Evolutionary conservation across 2,888 invertebrate species (phyloP), one percentile per base, ranked within the genome.

Genomic region (Brachypalpus laphriformis): DNA sequence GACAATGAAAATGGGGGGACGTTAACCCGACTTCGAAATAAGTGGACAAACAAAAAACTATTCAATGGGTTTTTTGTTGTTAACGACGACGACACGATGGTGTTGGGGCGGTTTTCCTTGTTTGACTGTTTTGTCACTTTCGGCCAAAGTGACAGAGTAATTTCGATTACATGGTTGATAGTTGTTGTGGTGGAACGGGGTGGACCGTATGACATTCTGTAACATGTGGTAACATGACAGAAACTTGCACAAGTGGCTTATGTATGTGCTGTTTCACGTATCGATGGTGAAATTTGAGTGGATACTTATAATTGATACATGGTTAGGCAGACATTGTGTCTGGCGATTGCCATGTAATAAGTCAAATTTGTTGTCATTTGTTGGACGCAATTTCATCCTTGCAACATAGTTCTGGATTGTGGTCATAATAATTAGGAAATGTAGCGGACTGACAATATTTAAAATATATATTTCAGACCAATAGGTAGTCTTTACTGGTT

Each of bases 121-220:
- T 65, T 72, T 45, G 22, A 2, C 25, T 70, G 18, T 76, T 76
- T 63, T 75, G 70, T 71, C 51, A 49, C 47, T 75, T 63, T 70
- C 16, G 31, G 47, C 9, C 37, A 82, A 40, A 82, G 59, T 82
- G 70, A 51, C 82, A 76, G 82, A 45, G 82, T 76, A 82, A 82
- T 82, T 75, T 82, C 70, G 70, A 82, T 82, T 65, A 76, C 76
- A 65, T 76, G 37, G 37, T 18, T 63, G 40, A 57, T 63, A 82
- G 61, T 65, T 31, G 51, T 18, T 18, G 18, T 40, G 9, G 22
- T 6, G 31, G 1, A 22, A 6, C 9, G 14, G n/a, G 47, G 47
- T 14, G 37, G 28, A 20, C 11, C 8, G 37, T 8, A 11, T 14
- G 34, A 11, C n/a, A 22, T 49, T 61, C 61, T 37, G 70, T 25